Evolutionary conservation across 2,888 invertebrate genomes (phyloP), one percentile per base, ranked within the genome.

Genomic region (Actias luna): DNA sequence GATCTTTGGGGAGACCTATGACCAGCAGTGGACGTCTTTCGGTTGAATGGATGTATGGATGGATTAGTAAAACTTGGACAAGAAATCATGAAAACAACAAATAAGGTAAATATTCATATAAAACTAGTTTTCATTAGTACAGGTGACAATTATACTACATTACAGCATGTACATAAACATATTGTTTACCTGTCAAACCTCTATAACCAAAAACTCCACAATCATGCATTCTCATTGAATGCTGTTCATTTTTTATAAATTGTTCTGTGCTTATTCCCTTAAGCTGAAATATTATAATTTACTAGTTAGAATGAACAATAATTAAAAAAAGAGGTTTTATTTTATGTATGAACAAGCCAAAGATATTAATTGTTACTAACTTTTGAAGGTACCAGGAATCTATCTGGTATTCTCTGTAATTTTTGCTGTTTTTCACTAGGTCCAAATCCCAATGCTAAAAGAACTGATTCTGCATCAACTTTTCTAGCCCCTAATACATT

Each of bases 381-480:
- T 87, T 95, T 94, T 2, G 98, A 98, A 63, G 97, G 97, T 69
- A 95, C 95, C 63, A 98, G 93, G 83, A 98, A 98, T 78, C 93
- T 85, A 67, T 90, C 95, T 3, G 98, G 98, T 85, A 98, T 97
- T 72, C 97, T 94, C 63, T 96, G 95, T 22, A 95, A 82, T 71
- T 95, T 94, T 76, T 95, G 95, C 61, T 95, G 94, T 65, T 94
- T 94, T 70, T 93, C 94, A 63, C 94, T 93, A 10, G 96, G 96
- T 0, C 97, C 97, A 83, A 97, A 97, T 14, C 97, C 97, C 62
- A 97, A 91, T 69, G 96, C 96, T 60, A 97, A 88, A 33, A 98
- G 93, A 63, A 98, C 95, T 62, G 97, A 96, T 82, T 98, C 98
- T 0, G 98, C 98, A 89, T 98, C 98, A 27, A 97, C 96, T 78